These are phyloP conservation scores for Drosophila hydei DNA, from an alignment of 1,140 invertebrate genomes.

Conservation along the genomic window DNA sequence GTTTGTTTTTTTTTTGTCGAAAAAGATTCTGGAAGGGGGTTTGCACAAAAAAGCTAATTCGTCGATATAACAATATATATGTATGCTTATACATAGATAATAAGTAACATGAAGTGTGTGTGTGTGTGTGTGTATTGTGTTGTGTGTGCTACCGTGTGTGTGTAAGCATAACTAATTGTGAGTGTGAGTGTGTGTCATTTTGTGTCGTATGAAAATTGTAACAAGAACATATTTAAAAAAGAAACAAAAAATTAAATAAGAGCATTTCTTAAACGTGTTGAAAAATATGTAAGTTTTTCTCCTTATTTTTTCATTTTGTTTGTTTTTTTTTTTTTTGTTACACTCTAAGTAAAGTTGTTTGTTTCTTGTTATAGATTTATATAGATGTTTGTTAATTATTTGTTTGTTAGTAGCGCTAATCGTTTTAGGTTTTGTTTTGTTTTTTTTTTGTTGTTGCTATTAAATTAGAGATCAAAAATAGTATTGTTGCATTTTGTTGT, in stretches of 20 bases:
- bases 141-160: slow-evolving; percentile 40
- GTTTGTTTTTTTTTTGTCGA: slow-evolving; percentile 10
- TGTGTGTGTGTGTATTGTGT: slow-evolving; percentile 35
- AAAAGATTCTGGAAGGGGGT: slow-evolving; percentile 72
- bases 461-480: slow-evolving; percentile 81
- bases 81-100: slow-evolving; percentile 74
- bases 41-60: slow-evolving; percentile 77
- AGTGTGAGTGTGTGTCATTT: slow-evolving; percentile 20
- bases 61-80: slow-evolving; percentile 77
- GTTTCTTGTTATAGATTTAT: slow-evolving; percentile 35
- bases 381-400: slow-evolving; percentile 43
- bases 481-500: slow-evolving; percentile 73
- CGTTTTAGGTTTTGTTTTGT: slow-evolving; percentile 41
- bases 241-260: slow-evolving; percentile 54
- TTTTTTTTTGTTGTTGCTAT: slow-evolving; percentile 40
- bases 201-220: slow-evolving; percentile 47
- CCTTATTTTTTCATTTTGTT: slow-evolving; percentile 27
- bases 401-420: slow-evolving; percentile 66
- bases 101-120: slow-evolving; percentile 67
- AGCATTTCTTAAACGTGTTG: slow-evolving; percentile 43
- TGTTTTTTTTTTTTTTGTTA: slow-evolving; percentile 32
- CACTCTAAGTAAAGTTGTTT: slow-evolving; percentile 52
- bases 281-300: slow-evolving; percentile 45
- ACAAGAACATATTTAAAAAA: slow-evolving; percentile 63
- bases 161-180: slow-evolving; percentile 27